Percentiles rank a stretch among this genome's conserved stretches.
Evolutionary conservation across 2,888 invertebrate genomes (phyloP).

Genomic region (Clepsis dumicolana): DNA sequence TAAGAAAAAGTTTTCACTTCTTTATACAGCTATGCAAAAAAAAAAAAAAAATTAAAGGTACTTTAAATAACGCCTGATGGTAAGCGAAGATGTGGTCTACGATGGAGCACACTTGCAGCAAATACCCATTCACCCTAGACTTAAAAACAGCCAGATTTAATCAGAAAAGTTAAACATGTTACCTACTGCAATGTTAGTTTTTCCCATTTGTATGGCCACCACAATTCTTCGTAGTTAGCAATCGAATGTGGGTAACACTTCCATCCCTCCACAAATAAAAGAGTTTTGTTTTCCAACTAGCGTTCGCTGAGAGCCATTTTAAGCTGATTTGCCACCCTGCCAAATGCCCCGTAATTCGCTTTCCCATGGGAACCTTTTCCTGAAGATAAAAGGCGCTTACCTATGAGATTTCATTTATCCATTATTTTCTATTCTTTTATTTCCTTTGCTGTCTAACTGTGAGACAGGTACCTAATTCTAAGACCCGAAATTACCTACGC

Average conservation of each 20-base stretch:
- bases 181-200: too few relatives aligned
- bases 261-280: not conserved
- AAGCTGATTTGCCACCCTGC: conserved; percentile 10
- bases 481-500: not conserved
- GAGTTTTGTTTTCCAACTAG: conserved; percentile 9
- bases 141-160: too few relatives aligned
- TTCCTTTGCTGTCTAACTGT: conserved; percentile 12
- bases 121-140: too few relatives aligned
- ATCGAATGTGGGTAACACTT: not conserved
- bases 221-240: too few relatives aligned
- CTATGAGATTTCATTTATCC: conserved; percentile 17
- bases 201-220: too few relatives aligned
- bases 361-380: conserved; percentile 16
- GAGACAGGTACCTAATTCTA: not conserved
- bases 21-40: too few relatives aligned
- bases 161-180: too few relatives aligned
- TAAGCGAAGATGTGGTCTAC: too few relatives aligned
- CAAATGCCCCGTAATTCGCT: conserved; percentile 12
- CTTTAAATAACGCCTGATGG: too few relatives aligned
- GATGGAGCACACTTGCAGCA: too few relatives aligned
- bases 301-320: not conserved
- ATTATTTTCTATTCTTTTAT: conserved; percentile 14
- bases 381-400: conserved; percentile 29
- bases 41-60: too few relatives aligned
- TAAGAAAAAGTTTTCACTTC: too few relatives aligned